phyloP scores from a whole-genome alignment of 64 coral and sea anemone genomes.

The Catalaphyllia jardinei region DNA sequence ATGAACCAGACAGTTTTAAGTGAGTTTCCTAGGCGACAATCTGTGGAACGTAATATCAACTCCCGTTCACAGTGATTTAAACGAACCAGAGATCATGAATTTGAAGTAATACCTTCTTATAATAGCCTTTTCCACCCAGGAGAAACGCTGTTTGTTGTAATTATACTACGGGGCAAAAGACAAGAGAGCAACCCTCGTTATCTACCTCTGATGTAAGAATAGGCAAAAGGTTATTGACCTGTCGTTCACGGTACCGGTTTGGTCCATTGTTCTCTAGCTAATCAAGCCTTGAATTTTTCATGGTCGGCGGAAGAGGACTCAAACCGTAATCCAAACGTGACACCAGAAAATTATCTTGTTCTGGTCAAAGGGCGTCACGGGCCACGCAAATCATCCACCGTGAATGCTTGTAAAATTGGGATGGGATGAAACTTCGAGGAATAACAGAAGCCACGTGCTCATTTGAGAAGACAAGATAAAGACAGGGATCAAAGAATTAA shows the following conservation, averaged over 20 bases:
- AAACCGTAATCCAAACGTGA: not conserved
- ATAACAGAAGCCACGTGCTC: not conserved
- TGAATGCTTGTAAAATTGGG: not conserved
- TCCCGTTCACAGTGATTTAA: not conserved
- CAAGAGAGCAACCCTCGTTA: constrained; percentile 1
- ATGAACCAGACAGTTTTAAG: not conserved
- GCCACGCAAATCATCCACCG: not conserved
- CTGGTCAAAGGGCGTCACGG: not conserved
- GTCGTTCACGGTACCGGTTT: constrained; percentile 37
- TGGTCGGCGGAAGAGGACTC: not conserved
- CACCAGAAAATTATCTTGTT: not conserved
- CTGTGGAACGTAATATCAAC: not conserved
- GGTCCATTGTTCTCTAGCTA: constrained; percentile 8
- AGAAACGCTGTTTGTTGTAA: constrained; percentile 19
- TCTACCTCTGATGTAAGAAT: constrained; percentile 46
- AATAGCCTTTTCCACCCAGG: not conserved
- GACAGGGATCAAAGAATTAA: not conserved
- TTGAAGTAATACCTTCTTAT: not conserved
- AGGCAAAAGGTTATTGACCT: constrained; percentile 1
- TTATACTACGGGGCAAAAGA: constrained; percentile 4
- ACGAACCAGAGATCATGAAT: not conserved
- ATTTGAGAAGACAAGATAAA: not conserved
- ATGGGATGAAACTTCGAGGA: no score
- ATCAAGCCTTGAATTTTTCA: constrained; percentile 19
- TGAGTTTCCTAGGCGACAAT: not conserved